Conservation (phyloP, 2,113 vertebrate genomes). For the Garra rufa region DNA sequence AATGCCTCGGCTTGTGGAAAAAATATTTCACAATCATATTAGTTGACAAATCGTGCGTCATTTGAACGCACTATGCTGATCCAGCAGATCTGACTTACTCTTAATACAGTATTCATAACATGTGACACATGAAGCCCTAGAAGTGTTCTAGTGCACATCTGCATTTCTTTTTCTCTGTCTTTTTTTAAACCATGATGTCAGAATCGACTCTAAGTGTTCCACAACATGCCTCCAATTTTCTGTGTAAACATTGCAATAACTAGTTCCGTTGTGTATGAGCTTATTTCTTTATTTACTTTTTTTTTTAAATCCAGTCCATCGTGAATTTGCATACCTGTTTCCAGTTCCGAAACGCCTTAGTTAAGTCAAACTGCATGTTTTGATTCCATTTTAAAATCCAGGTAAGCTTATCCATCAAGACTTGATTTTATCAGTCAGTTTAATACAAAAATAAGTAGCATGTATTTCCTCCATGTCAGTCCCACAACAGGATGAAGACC, state of each 20-base stretch:
- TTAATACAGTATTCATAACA: background rate
- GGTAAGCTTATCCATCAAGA: background rate
- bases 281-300: too few species aligned
- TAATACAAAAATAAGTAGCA: background rate
- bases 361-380: conserved; percentile 49
- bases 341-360: conserved; percentile 50
- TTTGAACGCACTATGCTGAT: background rate
- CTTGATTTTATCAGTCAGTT: background rate
- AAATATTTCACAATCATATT: background rate
- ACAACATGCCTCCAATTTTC: background rate
- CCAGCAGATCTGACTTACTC: background rate
- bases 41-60: background rate
- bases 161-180: background rate
- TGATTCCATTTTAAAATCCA: background rate
- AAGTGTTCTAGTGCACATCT: background rate
- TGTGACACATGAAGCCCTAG: background rate
- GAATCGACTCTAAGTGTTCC: too few species aligned
- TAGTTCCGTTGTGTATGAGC: background rate
- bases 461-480: background rate
- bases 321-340: conserved; percentile 58
- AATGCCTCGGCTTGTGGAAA: background rate
- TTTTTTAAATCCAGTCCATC: background rate
- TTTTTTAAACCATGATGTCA: too few species aligned
- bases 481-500: conserved; percentile 2
- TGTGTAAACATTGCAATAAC: background rate